Percentiles rank a stretch among this genome's conserved stretches.
Evolutionary conservation across 1,140 invertebrate species (phyloP).

Genomic region (Drosophila watanabei): DNA sequence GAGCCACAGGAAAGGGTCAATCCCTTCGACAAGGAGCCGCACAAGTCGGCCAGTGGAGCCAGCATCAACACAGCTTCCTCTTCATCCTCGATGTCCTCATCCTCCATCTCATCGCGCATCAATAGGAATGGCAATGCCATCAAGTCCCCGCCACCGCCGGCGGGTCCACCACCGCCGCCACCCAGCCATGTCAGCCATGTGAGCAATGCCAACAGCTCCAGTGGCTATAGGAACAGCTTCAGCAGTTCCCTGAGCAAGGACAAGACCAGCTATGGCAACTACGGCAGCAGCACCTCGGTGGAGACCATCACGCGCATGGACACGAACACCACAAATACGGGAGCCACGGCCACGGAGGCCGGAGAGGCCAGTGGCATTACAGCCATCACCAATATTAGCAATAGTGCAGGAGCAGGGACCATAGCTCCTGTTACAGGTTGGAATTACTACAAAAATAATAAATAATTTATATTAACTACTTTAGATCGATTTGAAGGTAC

Average conservation of each 20-base stretch:
- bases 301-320: conserved; percentile 85
- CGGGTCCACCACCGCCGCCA: conserved; percentile 76
- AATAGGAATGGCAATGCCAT: conserved; percentile 73
- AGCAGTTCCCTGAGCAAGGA: conserved; percentile 77
- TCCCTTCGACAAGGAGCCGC: conserved; percentile 82
- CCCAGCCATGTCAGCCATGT: conserved; percentile 40
- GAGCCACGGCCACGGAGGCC: conserved; percentile 59
- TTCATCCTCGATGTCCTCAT: conserved; percentile 76
- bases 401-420: conserved; percentile 26
- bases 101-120: conserved; percentile 75
- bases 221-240: conserved; percentile 66
- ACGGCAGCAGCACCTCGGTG: conserved; percentile 77
- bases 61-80: conserved; percentile 75
- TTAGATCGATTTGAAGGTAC: neutral
- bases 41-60: conserved; percentile 60
- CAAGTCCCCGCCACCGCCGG: conserved; percentile 78
- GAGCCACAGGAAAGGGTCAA: conserved; percentile 84
- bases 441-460: neutral
- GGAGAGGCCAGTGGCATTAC: conserved; percentile 61
- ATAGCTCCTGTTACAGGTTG: conserved; percentile 10
- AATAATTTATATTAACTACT: no score
- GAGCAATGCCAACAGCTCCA: conserved; percentile 53
- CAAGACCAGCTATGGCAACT: conserved; percentile 80
- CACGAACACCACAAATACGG: conserved; percentile 71
- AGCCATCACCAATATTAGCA: conserved; percentile 57